Evolutionary conservation across 1,140 invertebrate genomes (phyloP).

Genomic region (Chelonus insularis): DNA sequence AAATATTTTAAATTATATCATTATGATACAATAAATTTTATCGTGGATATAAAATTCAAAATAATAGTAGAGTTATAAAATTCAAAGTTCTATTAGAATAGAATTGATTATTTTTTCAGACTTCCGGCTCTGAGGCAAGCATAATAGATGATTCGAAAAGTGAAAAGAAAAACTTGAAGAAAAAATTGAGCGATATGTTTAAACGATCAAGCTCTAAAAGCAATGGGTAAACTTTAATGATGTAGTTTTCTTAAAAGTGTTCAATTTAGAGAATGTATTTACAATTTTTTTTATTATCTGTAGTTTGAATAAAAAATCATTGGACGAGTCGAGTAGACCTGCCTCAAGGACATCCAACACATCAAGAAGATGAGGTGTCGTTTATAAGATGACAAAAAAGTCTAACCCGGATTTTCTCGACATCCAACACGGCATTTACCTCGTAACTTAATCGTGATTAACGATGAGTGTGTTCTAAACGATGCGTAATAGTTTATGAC

Average conservation of each 20-base stretch:
- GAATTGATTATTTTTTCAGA: conserved; percentile 52
- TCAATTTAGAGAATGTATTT: conserved; percentile 6
- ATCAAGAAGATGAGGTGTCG: conserved; percentile 35
- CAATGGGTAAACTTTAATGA: conserved; percentile 72
- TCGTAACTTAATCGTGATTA: not conserved
- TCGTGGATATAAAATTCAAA: no score
- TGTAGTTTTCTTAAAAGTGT: conserved; percentile 10
- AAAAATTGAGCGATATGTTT: conserved; percentile 80
- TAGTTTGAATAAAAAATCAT: conserved; percentile 50
- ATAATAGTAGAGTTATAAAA: no score
- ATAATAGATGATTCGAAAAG: conserved; percentile 64
- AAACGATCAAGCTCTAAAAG: conserved; percentile 69
- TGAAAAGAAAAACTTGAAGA: conserved; percentile 78
- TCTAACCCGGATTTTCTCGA: not conserved
- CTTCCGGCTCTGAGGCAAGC: conserved; percentile 78
- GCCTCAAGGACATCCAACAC: conserved; percentile 50
- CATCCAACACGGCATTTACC: conserved; percentile 1
- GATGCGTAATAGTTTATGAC: not conserved
- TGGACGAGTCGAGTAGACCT: conserved; percentile 49
- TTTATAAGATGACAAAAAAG: not conserved
- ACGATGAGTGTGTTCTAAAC: conserved; percentile 51
- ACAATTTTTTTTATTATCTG: conserved; percentile 24
- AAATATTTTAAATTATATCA: no score
- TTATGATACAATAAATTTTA: no score
- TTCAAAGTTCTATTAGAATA: not conserved